phyloP scores from a whole-genome alignment of 2,888 invertebrate genomes.

The Drosophila merina region DNA sequence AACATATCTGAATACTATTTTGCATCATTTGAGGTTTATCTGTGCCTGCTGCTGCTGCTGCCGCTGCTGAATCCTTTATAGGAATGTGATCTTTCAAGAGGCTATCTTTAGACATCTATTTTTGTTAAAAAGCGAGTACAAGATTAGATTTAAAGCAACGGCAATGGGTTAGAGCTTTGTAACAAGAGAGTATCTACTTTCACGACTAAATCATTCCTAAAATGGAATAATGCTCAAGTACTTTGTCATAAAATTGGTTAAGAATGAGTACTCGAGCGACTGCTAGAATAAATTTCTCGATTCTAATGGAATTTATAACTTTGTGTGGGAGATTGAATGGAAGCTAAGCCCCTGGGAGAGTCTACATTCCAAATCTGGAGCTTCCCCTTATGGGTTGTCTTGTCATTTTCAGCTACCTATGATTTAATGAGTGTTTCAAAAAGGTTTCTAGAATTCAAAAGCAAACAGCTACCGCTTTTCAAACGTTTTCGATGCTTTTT shows the following conservation, averaged over 20 bases:
- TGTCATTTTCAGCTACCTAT: background rate
- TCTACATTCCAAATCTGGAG: background rate
- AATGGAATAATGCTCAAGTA: too few relatives aligned
- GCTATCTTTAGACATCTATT: slow-evolving; percentile 34
- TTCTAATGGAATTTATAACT: background rate
- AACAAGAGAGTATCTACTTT: background rate
- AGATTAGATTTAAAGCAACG: slow-evolving; percentile 7
- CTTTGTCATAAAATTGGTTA: too few relatives aligned
- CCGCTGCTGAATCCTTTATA: slow-evolving; percentile 13
- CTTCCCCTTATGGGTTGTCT: background rate
- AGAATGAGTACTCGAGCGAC: too few relatives aligned
- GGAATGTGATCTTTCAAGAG: slow-evolving; percentile 31
- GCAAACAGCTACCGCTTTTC: slow-evolving; percentile 1
- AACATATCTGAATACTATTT: background rate
- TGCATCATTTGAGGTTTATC: slow-evolving; percentile 1
- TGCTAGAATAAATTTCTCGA: background rate
- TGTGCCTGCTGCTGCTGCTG: background rate
- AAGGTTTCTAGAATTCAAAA: background rate
- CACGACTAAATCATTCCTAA: background rate
- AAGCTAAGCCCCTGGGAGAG: background rate
- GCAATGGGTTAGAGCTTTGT: background rate
- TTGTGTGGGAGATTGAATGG: background rate
- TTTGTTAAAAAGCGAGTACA: background rate
- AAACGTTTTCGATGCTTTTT: slow-evolving; percentile 56
- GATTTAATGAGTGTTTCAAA: background rate